phyloP scores from a whole-genome alignment of 1,140 invertebrate genomes.

The Ceratitis capitata region DNA sequence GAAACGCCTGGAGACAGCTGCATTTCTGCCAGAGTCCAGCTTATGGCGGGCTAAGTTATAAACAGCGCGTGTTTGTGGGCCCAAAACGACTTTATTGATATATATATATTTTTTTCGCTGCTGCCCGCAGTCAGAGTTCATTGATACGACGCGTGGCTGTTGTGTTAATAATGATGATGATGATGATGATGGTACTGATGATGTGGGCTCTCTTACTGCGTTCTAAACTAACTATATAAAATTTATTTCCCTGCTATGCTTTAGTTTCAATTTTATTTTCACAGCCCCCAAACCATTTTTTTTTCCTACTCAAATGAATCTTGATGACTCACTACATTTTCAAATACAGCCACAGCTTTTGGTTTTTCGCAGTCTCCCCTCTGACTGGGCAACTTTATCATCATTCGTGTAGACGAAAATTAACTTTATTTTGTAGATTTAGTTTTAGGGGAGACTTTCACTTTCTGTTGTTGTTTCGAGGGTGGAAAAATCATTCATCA shows the following conservation, averaged over 20 bases:
- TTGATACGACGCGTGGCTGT: neutral
- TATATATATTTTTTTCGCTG: neutral
- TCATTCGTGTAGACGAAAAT: neutral
- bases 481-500: neutral
- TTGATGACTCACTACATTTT: constrained; percentile 1
- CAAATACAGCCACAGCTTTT: neutral
- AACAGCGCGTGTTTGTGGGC: neutral
- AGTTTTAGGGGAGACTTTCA: neutral
- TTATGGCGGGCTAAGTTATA: neutral
- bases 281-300: neutral
- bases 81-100: neutral
- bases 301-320: neutral
- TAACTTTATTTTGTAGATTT: neutral
- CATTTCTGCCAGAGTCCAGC: neutral
- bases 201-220: neutral
- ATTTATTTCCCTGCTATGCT: neutral
- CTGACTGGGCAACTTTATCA: neutral
- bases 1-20: neutral
- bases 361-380: too few relatives aligned
- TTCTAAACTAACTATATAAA: neutral
- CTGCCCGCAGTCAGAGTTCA: neutral
- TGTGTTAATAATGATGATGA: too few relatives aligned
- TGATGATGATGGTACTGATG: neutral
- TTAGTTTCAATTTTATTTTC: neutral
- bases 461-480: neutral